Base-by-base conservation (phyloP, 1,140 invertebrate genomes). In the Pseudoatta argentina region DNA sequence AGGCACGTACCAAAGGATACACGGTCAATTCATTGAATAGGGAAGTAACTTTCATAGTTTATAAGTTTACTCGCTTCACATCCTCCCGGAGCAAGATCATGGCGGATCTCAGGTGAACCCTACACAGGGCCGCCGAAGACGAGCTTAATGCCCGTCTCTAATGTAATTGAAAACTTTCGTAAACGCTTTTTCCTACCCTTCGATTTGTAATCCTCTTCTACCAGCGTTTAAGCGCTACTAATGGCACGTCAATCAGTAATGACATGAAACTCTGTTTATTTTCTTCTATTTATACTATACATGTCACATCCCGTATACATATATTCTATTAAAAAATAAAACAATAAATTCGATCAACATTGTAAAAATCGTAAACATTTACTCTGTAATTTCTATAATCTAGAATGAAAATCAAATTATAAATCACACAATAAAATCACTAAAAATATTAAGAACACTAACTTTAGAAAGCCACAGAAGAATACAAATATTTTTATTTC, bases 41-140 rank as follows among this genome's bases (percentile, higher is more conserved):
- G 48, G 85, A 86, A 91, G 83, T 89, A 91, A 91, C 67, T 91
- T 91, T 71, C 89, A 91, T 91, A 91, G 87, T 91, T 91, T 91
- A 91, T 91, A 91, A 91, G 87, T 91, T 91, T 88, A 87, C 73
- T 66, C 64, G 64, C 66, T 67, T 67, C 75, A 51, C 64, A 75
- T 24, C 24, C 63, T 83, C 3, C 6, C 72, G 67, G 55, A 73
- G 71, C 30, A 71, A 63, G 69, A 24, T 57, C 55, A 83, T 66
- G 69, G 57, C 21, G 51, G 24, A 59, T 63, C 34, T 24, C 63
- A 78, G 55, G 44, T 64, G 51, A 88, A 81, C 39, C 76, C 59
- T 57, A 75, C 30, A 48, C 64, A 55, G 64, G 24, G 4, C 34
- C 39, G 57, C 44, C 77, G 86, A 88, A 86, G 89, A 82, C 73